Base-by-base conservation (phyloP, 2,888 invertebrate genomes). In the Eupithecia inturbata region DNA sequence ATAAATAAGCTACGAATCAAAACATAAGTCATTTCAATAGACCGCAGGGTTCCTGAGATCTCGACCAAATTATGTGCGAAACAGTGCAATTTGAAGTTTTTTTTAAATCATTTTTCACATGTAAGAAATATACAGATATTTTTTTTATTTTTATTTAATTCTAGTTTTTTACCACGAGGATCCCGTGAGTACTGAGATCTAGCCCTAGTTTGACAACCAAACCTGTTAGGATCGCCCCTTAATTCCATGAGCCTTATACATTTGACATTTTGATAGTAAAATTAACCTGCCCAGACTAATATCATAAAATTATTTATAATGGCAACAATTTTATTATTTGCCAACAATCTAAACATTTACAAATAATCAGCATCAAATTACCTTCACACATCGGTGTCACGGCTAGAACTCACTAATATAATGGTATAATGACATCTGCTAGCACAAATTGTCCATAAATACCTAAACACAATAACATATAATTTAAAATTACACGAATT, bases 401-500 rank as follows among this genome's bases (percentile, higher is more conserved):
- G 74, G 74, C 33, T 70, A 26, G 33, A 66, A 22, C 22, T 45
- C 69, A 67, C 57, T 64, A 73, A 39, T 70, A 60, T 68, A 67
- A 36, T 31, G 69, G 39, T 66, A 36, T 74, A 70, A 74, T 67
- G 67, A 70, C 63, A 41, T 71, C 75, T 66, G 28, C 53, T 62
- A 72, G 68, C 72, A 73, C 73, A 73, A 74, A 74, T 73, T 77
- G 66, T 70, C 64, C 75, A 70, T 71, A 73, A 73, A 77, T 68
- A 73, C 70, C 66, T 73, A 74, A 71, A 70, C 68, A 78, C 75
- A 79, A 79, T 77, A 76, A 73, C 60, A 71, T 76, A 72, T 75
- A 77, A 77, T 79, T 79, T 76, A 73, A 76, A 77, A 77, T 84
- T 84, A 85, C 84, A 81, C 78, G 79, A 85, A 85, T 82, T 82